Evolutionary conservation across 2,797 vertebrate species (phyloP), one percentile per base, ranked within the genome.

Genomic region (Scyliorhinus canicula): DNA sequence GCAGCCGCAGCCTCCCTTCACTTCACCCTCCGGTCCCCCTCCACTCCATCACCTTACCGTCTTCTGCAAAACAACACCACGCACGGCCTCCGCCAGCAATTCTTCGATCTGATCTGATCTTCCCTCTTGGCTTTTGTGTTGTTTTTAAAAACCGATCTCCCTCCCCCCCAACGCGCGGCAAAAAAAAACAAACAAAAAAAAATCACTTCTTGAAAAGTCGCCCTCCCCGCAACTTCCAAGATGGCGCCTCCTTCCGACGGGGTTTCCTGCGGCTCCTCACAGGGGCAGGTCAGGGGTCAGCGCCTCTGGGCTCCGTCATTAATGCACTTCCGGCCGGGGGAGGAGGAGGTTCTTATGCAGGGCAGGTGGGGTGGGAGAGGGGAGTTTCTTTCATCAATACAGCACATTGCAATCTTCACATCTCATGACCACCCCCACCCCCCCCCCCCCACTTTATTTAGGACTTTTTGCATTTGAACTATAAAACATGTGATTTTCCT

Each of bases 191-290:
- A 9, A 85, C 28, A 86, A 31, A 50, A 28, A n/a, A 77, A 86
- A 57, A 52, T 63, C 88, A 91, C 88, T 91, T 65, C 8, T n/a
- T 26, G 7, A 65, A 24, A 57, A 91, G 8, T 44, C 88, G 44
- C n/a, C n/a, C 96, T 96, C 95, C 97, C 97, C 96, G 96, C 95
- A 95, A 97, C 95, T 96, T 96, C 98, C 98, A 98, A 98, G 98
- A 98, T 98, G 98, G 98, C 98, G 97, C 97, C 95, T 96, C 95
- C 95, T 95, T 96, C 95, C 96, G 97, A 98, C 98, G 98, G 98
- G 98, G 98, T 98, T 98, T 99, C 98, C 98, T 98, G 97, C 97
- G 97, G 98, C 97, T 95, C 96, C 71, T 96, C 96, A 97, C 97
- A 97, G 97, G 97, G 97, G 95, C 96, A 96, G 98, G 97, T 98